Percentiles rank a stretch among this genome's conserved stretches.
Evolutionary conservation across 1,140 invertebrate genomes (phyloP).

Genomic region (Galendromus occidentalis): DNA sequence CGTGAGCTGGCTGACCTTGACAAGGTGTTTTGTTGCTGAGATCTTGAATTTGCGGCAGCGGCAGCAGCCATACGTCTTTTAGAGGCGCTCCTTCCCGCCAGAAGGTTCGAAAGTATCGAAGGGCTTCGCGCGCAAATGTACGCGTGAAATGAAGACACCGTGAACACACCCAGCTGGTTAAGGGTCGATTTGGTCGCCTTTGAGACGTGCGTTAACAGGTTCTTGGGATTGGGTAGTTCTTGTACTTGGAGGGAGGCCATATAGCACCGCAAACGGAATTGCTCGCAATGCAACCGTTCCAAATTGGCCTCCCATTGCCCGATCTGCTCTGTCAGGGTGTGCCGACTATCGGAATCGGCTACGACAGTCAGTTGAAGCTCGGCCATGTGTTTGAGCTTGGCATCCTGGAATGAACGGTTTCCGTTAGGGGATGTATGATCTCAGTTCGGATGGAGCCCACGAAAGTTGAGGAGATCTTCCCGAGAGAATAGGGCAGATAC

Average conservation of each 20-base stretch:
- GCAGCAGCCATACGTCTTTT: conserved; percentile 66
- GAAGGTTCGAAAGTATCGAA: conserved; percentile 69
- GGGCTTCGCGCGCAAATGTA: conserved; percentile 86
- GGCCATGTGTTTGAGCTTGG: conserved; percentile 91
- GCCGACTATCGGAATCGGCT: conserved; percentile 66
- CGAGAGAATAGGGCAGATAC: no score
- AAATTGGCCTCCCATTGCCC: conserved; percentile 89
- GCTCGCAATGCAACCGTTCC: conserved; percentile 84
- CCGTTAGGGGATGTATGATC: neutral
- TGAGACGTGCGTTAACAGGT: conserved; percentile 78
- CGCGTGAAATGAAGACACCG: conserved; percentile 90
- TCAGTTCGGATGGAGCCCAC: neutral
- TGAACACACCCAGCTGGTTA: conserved; percentile 87
- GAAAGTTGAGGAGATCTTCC: no score
- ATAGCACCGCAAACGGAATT: conserved; percentile 84
- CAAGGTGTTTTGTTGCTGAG: neutral
- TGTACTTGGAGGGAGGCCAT: conserved; percentile 87
- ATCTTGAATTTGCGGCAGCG: conserved; percentile 40
- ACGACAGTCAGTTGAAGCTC: conserved; percentile 86
- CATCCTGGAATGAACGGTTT: conserved; percentile 42
- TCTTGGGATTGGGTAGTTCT: conserved; percentile 92
- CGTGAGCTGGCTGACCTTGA: conserved; percentile 1
- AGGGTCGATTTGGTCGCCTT: conserved; percentile 79
- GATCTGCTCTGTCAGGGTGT: conserved; percentile 78
- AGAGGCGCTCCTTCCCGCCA: conserved; percentile 68